Conservation (phyloP, 2,888 invertebrate genomes). For the Aplocera efformata region DNA sequence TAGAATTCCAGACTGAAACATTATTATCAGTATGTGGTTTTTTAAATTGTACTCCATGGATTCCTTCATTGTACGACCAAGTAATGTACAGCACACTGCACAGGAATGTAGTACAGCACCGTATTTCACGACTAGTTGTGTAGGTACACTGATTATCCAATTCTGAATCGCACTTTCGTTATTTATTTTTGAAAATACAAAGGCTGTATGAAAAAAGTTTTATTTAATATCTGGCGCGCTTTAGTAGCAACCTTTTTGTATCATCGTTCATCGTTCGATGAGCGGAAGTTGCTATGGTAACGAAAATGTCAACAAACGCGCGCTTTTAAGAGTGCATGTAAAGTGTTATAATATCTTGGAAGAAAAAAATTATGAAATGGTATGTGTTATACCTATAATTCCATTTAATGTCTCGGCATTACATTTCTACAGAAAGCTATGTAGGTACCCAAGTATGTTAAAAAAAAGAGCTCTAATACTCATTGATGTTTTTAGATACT, state of each 20-base stretch:
- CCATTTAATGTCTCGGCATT: background rate
- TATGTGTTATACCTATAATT: constrained; percentile 1
- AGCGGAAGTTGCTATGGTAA: constrained; percentile 36
- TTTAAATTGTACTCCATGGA: no score
- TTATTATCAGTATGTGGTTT: no score
- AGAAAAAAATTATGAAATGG: constrained; percentile 13
- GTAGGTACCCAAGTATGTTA: background rate
- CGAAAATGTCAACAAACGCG: constrained; percentile 39
- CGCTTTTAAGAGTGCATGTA: constrained; percentile 1
- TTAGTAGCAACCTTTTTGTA: constrained; percentile 16
- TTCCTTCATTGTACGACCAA: no score
- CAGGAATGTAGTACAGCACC: no score
- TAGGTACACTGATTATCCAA: no score
- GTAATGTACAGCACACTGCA: no score
- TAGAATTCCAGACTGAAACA: no score
- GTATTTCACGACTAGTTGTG: no score
- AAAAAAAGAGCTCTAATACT: background rate
- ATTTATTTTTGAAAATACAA: no score
- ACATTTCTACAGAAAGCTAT: background rate
- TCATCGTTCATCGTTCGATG: no score
- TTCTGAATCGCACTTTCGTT: no score
- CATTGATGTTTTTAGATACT: constrained; percentile 82
- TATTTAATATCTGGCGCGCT: constrained; percentile 7
- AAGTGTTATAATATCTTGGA: background rate
- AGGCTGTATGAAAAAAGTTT: no score